Percentiles rank a stretch among this genome's conserved stretches.
Evolutionary conservation across 1,140 invertebrate genomes (phyloP).

Genomic region (Latrodectus geometricus): DNA sequence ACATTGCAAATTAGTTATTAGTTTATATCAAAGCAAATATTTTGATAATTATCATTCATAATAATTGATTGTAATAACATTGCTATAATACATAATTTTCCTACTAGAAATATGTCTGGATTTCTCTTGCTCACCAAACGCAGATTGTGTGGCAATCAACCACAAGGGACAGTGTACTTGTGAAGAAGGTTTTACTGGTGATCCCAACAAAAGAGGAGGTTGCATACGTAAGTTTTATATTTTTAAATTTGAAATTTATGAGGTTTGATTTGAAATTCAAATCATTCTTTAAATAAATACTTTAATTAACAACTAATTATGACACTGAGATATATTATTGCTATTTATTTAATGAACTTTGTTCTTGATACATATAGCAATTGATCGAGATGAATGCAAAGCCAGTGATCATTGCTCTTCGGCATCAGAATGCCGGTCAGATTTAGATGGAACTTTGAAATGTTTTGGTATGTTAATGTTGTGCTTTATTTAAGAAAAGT

Average conservation of each 20-base stretch:
- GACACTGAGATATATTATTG: background rate
- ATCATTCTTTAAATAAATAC: too few relatives aligned
- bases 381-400: constrained; percentile 63
- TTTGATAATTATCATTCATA: background rate
- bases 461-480: constrained; percentile 65
- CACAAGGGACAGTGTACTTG: constrained; percentile 81
- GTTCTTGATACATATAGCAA: constrained; percentile 35
- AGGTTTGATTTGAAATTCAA: background rate
- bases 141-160: constrained; percentile 80
- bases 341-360: background rate
- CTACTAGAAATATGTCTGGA: constrained; percentile 76
- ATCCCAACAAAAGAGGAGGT: constrained; percentile 88
- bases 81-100: background rate
- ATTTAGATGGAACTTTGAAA: constrained; percentile 60
- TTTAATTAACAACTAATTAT: background rate
- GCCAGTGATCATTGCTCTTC: constrained; percentile 58
- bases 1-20: too few relatives aligned
- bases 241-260: background rate
- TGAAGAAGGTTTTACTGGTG: constrained; percentile 81
- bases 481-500: background rate
- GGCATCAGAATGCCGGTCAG: constrained; percentile 52
- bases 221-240: constrained; percentile 73
- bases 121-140: constrained; percentile 85
- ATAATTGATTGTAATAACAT: background rate
- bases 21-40: background rate